Evolutionary conservation across 2,888 invertebrate genomes (phyloP).

Genomic region (Nomada fucata): DNA sequence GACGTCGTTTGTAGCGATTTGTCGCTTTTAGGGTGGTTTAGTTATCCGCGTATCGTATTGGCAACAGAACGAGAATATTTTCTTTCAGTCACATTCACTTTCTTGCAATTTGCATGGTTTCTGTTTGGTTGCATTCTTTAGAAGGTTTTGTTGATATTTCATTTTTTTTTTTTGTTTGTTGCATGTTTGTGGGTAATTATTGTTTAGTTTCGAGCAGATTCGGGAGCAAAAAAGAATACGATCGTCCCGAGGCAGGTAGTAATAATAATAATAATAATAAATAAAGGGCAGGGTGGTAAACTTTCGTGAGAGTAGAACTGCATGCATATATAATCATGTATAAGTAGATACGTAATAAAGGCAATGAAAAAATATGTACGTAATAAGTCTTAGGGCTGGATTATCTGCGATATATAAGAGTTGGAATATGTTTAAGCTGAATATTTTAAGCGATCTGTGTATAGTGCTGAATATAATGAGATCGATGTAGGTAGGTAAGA

Average conservation of each 20-base stretch:
- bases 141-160: conserved; percentile 20
- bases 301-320: conserved; percentile 74
- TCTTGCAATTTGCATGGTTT: conserved; percentile 42
- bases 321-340: conserved; percentile 77
- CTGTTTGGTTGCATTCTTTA: conserved; percentile 33
- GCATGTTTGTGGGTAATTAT: conserved; percentile 27
- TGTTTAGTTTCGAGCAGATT: conserved; percentile 53
- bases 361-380: conserved; percentile 64
- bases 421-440: conserved; percentile 73
- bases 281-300: conserved; percentile 42
- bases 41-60: conserved; percentile 29
- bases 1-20: conserved; percentile 1
- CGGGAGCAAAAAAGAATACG: conserved; percentile 51
- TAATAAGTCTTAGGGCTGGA: conserved; percentile 64
- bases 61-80: conserved; percentile 70
- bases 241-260: conserved; percentile 68
- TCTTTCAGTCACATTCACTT: conserved; percentile 41
- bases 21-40: background rate
- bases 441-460: conserved; percentile 78
- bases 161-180: conserved; percentile 7
- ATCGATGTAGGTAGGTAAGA: conserved; percentile 69
- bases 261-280: conserved; percentile 31
- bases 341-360: conserved; percentile 68
- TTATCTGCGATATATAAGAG: conserved; percentile 66
- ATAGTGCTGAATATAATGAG: conserved; percentile 77